Evolutionary conservation across 2,113 vertebrate species (phyloP), one percentile per base, ranked within the genome.

Genomic region (Pedionomus torquatus): DNA sequence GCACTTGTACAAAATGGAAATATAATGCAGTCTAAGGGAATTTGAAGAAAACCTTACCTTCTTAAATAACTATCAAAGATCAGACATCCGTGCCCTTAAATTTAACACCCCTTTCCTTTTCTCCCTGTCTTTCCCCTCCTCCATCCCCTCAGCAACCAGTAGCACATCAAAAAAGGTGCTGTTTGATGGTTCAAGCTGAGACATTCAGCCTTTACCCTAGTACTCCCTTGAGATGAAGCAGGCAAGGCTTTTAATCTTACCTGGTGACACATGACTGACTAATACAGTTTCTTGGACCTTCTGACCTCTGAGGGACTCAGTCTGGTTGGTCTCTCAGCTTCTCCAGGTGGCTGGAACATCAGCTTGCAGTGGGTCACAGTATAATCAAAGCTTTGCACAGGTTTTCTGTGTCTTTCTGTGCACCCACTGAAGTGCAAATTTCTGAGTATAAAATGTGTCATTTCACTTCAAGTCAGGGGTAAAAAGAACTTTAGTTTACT

Each of bases 281-380:
- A 95, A 96, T 95, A 91, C 25, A 75, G 87, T 94, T 97, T 96
- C 91, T 94, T 81, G 77, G 93, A 95, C 95, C 94, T 95, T 92
- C 43, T 95, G 93, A 95, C 95, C 95, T 96, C 72, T 71, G 74
- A 71, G 61, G 17, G 48, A 71, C 93, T 89, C 84, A 84, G 65
- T 64, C 74, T 79, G 48, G 55, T 83, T 79, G 83, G 72, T 84
- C 17, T 83, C 64, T 95, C 80, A 78, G 52, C 48, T 87, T 70
- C 83, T 79, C 87, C 91, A 89, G 80, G 74, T 89, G 90, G 79
- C 78, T 88, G 83, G 44, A 54, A 95, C 79, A 92, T 80, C 57
- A 94, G 71, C 68, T 70, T 74, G 79, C 2, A 37, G 87, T 69
- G 30, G 81, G 68, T 87, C 84, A 70, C 1, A 2, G 30, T 9